Base-by-base conservation (phyloP, 35 echinoderm and acorn worm species). In the Holothuria glaberrima region DNA sequence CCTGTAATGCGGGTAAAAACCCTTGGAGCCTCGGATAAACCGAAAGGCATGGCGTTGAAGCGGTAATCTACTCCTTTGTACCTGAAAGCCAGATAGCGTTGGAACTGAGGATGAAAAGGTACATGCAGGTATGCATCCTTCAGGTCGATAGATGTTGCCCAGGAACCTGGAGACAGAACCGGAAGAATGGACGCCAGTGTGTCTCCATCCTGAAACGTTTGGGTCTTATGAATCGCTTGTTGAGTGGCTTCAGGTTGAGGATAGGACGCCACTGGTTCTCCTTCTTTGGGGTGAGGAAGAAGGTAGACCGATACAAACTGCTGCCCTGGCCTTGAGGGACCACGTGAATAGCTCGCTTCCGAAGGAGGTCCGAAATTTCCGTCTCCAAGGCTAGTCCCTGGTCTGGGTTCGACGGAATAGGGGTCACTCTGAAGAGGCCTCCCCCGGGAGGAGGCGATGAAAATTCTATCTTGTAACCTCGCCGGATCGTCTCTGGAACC, bases 131-230 rank as follows among this genome's bases (percentile, higher is more conserved):
- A 79, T 0, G 44, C 75, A 18, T 61, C 81, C n/a, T 85, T 61
- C 17, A 62, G 30, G 30, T 85, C 81, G 5, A 85, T 59, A 0
- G 81, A 30, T 0, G 58, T 59, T 9, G 56, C 58, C 81, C 52
- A 85, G 3, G 12, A 33, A 6, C 81, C 81, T 85, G 20, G 52
- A 20, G 6, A 3, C 1, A 63, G 57, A 3, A 54, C 27, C 54
- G 31, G 52, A 13, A 85, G 0, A 9, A 85, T 62, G n/a, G 4
- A 20, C 13, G n/a, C 12, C 0, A 85, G n/a, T n/a, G 62, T 26
- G 86, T 38, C 36, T 93, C 92, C 92, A 93, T 89, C 30, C 75
- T 38, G 92, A 93, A 93, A 20, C 28, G 5, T 12, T 46, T 29
- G 12, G 86, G 48, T 3, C 16, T 32, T 17, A 82, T 67, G n/a